Conservation (phyloP, 2,797 vertebrate genomes). For the Tragelaphus eurycerus region DNA sequence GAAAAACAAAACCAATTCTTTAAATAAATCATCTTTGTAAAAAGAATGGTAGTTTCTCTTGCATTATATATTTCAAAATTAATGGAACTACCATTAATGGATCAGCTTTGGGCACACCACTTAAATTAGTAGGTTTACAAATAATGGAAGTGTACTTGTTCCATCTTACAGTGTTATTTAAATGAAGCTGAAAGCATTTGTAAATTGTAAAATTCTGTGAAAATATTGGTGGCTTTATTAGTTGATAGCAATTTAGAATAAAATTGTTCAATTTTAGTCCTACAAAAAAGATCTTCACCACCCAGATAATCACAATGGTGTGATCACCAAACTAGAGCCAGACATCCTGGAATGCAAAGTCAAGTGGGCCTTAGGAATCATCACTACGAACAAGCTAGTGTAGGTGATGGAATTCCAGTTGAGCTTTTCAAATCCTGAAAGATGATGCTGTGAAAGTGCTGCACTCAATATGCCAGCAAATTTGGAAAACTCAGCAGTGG, state of each 20-base stretch:
- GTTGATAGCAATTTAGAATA: neutral
- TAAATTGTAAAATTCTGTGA: neutral
- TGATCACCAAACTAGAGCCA: neutral
- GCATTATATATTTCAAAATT: neutral
- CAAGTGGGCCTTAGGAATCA: neutral
- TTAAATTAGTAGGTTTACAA: neutral
- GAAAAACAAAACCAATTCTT: neutral
- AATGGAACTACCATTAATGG: neutral
- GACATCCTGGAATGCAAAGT: neutral
- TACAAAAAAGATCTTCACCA: neutral
- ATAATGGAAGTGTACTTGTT: neutral
- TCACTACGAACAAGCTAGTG: neutral
- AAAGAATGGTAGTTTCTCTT: neutral
- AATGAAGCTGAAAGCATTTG: neutral
- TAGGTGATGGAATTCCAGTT: neutral
- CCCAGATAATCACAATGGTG: neutral
- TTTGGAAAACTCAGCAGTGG: neutral
- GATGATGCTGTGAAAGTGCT: neutral
- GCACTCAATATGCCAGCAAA: neutral
- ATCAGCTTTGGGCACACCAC: neutral
- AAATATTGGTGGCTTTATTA: neutral
- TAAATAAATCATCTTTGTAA: neutral
- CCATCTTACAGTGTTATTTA: neutral
- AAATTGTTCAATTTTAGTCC: neutral
- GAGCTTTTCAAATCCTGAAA: neutral